phyloP scores from a whole-genome alignment of 2,113 vertebrate genomes.

The Platysteira castanea region DNA sequence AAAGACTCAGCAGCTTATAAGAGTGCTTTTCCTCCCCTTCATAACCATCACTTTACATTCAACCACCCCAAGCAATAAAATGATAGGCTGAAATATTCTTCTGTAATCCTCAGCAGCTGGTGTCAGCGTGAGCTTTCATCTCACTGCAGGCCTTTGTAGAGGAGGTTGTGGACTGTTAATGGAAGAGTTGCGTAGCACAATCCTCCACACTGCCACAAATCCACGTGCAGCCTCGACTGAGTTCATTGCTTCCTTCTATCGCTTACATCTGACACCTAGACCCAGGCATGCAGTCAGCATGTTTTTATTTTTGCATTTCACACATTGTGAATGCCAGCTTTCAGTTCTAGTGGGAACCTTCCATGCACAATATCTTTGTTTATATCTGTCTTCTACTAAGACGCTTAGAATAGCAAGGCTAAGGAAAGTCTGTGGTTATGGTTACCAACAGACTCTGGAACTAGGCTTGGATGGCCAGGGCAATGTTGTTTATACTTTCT shows the following conservation, averaged over 20 bases:
- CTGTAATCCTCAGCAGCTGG: not conserved
- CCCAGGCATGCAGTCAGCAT: not conserved
- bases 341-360: not conserved
- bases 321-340: not conserved
- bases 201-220: rapidly evolving
- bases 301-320: not conserved
- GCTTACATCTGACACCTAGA: not conserved
- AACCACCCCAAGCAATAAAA: not conserved
- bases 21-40: not conserved
- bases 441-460: not conserved
- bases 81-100: not conserved
- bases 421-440: not conserved
- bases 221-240: not conserved
- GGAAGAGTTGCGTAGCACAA: not conserved
- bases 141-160: not conserved
- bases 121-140: not conserved
- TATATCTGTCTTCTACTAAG: not conserved
- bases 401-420: not conserved
- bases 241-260: not conserved
- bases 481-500: not conserved
- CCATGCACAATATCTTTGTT: not conserved
- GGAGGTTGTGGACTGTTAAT: not conserved
- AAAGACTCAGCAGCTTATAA: not conserved
- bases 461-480: not conserved
- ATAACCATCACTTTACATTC: not conserved